Conservation (phyloP, 2,113 vertebrate genomes). For the Chascanopsetta lugubris region DNA sequence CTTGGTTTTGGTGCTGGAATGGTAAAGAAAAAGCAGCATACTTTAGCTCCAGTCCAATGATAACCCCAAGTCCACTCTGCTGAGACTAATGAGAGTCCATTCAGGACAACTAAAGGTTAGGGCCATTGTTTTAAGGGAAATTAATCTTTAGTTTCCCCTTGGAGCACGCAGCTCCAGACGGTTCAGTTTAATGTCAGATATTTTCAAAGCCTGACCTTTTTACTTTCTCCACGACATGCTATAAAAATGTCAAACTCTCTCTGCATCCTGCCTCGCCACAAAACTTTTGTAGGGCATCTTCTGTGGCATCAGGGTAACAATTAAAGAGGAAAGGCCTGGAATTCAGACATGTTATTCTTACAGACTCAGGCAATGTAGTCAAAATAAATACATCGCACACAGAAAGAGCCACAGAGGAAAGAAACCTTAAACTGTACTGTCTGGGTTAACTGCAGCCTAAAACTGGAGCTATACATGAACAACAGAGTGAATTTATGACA, state of each 20-base stretch:
- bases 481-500: neutral
- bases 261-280: constrained; percentile 46
- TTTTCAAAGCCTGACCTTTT: constrained; percentile 70
- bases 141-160: constrained; percentile 18
- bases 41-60: constrained; percentile 48
- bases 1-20: constrained; percentile 43
- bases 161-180: constrained; percentile 26
- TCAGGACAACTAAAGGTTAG: constrained; percentile 63
- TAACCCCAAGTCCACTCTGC: constrained; percentile 46
- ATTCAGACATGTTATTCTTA: constrained; percentile 36
- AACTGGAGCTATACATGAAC: constrained; percentile 17
- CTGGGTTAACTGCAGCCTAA: constrained; percentile 16
- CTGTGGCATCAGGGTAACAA: constrained; percentile 39
- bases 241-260: constrained; percentile 64
- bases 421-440: constrained; percentile 9
- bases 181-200: constrained; percentile 53
- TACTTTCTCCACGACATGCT: constrained; percentile 53
- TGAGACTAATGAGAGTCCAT: constrained; percentile 48
- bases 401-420: constrained; percentile 11
- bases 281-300: constrained; percentile 39
- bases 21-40: constrained; percentile 63
- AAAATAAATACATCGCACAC: constrained; percentile 40
- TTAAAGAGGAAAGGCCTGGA: constrained; percentile 37
- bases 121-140: constrained; percentile 59
- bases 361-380: constrained; percentile 1